phyloP scores from a whole-genome alignment of 2,113 vertebrate species.

The Odocoileus virginianus region DNA sequence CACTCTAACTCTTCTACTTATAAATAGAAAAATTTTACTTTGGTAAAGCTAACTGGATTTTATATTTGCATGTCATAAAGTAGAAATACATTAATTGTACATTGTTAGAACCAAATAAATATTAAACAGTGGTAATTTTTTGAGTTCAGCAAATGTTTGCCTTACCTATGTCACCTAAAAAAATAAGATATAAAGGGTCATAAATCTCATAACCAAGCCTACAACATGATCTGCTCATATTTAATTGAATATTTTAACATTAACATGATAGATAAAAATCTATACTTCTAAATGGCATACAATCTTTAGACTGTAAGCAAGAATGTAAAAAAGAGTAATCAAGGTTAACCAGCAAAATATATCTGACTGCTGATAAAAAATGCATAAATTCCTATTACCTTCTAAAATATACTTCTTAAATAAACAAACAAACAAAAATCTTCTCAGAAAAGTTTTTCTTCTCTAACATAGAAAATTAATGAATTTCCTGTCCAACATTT shows the following conservation, averaged over 20 bases:
- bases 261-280: conserved; percentile 34
- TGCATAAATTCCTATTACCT: background rate
- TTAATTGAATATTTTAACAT: conserved; percentile 44
- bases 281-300: background rate
- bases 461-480: background rate
- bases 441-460: background rate
- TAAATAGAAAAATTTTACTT: background rate
- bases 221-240: background rate
- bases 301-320: background rate
- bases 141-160: background rate
- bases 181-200: background rate
- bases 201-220: background rate
- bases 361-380: conserved; percentile 19
- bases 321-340: conserved; percentile 5
- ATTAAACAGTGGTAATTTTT: background rate
- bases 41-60: background rate
- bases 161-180: background rate
- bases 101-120: background rate
- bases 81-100: background rate
- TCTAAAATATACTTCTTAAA: background rate
- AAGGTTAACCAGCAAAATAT: background rate
- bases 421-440: background rate
- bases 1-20: background rate
- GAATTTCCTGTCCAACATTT: background rate
- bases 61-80: background rate